Conservation (phyloP, 2,797 vertebrate species). For the Enteromius unitaeniatus region DNA sequence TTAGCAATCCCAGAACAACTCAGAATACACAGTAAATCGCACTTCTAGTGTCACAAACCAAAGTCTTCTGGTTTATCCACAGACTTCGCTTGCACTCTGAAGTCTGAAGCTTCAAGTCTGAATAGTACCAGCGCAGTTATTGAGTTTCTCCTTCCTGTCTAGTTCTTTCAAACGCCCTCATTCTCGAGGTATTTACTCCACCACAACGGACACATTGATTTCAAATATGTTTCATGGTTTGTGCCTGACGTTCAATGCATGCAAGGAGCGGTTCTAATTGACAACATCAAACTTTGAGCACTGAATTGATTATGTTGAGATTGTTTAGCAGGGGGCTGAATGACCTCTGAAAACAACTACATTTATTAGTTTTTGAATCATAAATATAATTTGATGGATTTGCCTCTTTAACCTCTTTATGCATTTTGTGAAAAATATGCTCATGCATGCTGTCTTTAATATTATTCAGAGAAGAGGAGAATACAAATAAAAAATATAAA, state of each 20-base stretch:
- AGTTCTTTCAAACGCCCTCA: slow-evolving; percentile 48
- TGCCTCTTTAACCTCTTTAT: not conserved
- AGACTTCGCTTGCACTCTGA: slow-evolving; percentile 41
- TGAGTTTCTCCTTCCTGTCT: slow-evolving; percentile 35
- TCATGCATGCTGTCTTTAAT: not conserved
- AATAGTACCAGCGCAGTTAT: slow-evolving; percentile 37
- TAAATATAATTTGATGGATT: slow-evolving; percentile 21
- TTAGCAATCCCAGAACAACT: not conserved
- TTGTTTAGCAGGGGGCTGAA: slow-evolving; percentile 31
- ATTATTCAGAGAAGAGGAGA: not conserved
- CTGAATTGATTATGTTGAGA: slow-evolving; percentile 40
- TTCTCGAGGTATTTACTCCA: slow-evolving; percentile 58
- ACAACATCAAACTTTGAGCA: slow-evolving; percentile 52
- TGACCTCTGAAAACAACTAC: slow-evolving; percentile 31
- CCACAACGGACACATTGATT: slow-evolving; percentile 58
- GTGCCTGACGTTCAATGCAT: slow-evolving; percentile 47
- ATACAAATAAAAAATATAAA: not conserved
- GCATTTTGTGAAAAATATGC: not conserved
- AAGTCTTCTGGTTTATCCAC: slow-evolving; percentile 34
- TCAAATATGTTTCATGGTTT: slow-evolving; percentile 53
- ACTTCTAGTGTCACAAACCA: not conserved
- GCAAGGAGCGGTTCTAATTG: slow-evolving; percentile 50
- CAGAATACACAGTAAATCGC: not conserved
- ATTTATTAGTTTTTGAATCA: not conserved
- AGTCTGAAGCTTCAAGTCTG: slow-evolving; percentile 50